Evolutionary conservation across 2,113 vertebrate genomes (phyloP).

Genomic region (Rhea americana): DNA sequence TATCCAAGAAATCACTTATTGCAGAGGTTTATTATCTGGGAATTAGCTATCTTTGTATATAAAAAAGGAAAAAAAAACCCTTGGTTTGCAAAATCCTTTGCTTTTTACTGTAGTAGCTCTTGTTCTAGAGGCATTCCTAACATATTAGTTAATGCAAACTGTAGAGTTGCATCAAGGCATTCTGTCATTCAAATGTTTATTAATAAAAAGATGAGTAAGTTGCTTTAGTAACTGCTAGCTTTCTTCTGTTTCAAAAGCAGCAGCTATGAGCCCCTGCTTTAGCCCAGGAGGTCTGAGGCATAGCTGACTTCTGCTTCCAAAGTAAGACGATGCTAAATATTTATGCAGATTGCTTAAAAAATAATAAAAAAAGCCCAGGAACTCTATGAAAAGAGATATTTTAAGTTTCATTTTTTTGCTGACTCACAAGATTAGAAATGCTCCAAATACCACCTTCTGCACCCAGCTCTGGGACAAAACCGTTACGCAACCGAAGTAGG

Average conservation of each 20-base stretch:
- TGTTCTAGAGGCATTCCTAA: not conserved
- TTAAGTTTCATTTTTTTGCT: not conserved
- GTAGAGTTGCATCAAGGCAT: not conserved
- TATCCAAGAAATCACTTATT: not conserved
- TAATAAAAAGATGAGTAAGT: not conserved
- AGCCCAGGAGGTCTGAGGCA: not conserved
- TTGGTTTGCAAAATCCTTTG: not conserved
- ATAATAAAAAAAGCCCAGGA: not conserved
- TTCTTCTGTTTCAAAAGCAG: not conserved
- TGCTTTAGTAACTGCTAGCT: not conserved
- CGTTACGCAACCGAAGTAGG: not conserved
- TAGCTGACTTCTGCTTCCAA: not conserved
- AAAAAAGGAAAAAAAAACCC: not conserved
- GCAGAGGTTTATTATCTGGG: not conserved
- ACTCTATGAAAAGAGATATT: not conserved
- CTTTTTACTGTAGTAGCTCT: not conserved
- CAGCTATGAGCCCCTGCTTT: not conserved
- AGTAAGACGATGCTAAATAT: not conserved
- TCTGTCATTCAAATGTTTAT: not conserved
- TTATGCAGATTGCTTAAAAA: not conserved
- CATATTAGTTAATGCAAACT: not conserved
- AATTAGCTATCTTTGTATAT: not conserved
- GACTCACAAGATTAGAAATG: not conserved
- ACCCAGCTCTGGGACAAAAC: not conserved
- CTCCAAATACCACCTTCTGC: not conserved